Conservation (phyloP, 2,888 invertebrate genomes). For the Periphyllus acericola region DNA sequence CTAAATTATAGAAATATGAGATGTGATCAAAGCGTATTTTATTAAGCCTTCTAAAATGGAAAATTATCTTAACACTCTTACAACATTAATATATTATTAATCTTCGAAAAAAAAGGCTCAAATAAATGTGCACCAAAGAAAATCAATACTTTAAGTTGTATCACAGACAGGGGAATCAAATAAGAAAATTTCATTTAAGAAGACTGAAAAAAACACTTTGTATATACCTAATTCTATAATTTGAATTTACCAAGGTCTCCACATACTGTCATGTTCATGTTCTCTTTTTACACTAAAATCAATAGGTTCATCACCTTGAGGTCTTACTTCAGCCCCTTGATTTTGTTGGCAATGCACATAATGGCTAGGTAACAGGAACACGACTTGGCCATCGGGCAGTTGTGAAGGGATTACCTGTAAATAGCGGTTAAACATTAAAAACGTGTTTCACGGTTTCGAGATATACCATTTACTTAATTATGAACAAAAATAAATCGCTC, state of each 20-base stretch:
- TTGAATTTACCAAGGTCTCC: constrained; percentile 65
- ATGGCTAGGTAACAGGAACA: constrained; percentile 73
- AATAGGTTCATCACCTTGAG: constrained; percentile 65
- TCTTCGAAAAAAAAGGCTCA: constrained; percentile 23
- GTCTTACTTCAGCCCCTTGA: constrained; percentile 57
- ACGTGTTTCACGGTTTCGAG: neutral
- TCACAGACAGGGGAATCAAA: constrained; percentile 55
- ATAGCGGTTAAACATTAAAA: constrained; percentile 7
- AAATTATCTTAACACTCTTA: constrained; percentile 35
- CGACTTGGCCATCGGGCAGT: constrained; percentile 73
- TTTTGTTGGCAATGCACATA: constrained; percentile 69
- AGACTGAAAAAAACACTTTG: constrained; percentile 19
- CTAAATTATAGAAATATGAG: constrained; percentile 13
- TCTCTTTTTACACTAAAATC: constrained; percentile 65
- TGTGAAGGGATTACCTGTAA: constrained; percentile 71
- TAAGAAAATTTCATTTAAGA: constrained; percentile 33
- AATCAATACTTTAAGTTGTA: constrained; percentile 52
- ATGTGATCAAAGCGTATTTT: constrained; percentile 50
- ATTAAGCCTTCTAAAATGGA: constrained; percentile 36
- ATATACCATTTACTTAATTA: neutral
- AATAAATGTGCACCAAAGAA: constrained; percentile 49
- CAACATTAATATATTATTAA: constrained; percentile 15
- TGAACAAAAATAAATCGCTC: constrained; percentile 23
- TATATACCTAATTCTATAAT: constrained; percentile 25
- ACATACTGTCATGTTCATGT: constrained; percentile 65